Base-by-base conservation (phyloP, 2,797 vertebrate genomes). In the Onychomys leucogaster region DNA sequence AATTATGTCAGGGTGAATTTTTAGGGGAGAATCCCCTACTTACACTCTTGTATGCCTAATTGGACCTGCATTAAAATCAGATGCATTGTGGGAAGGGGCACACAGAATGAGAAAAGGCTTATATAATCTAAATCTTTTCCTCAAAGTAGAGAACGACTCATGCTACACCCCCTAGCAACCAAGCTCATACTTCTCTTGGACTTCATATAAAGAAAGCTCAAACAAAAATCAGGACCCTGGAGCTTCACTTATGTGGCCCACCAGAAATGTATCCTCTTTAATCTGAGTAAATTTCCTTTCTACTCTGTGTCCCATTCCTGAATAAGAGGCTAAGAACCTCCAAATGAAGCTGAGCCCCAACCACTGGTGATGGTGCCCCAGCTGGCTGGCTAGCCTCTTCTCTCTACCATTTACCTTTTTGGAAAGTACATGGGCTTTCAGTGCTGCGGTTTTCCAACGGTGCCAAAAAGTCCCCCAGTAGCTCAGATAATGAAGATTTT, bases 391-490 rank as follows among this genome's bases (percentile, higher is more conserved):
- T 46, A 41, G 55, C 9, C n/a, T 3, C 25, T 5, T 34, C 25
- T 69, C 19, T 21, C 49, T 0, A 23, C 29, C n/a, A 69, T 86
- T 98, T 97, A 99, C 99, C 99, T 99, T 98, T 99, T 76, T 98
- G 98, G 96, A 99, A 97, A 96, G 95, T 99, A 85, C 97, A 99
- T 2, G 99, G 98, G 65, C 98, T 99, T 89, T 99, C 98, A 0
- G 98, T 97, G 94, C 99, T 99, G 67, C 99, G 98, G 98, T 99
- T 99, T 98, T 99, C 99, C 98, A 99, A 98, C 78, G 99, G 98
- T 96, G 99, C 99, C 97, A 99, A 99, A 94, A 99, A 99, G 97
- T 99, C 99, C 77, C 99, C 99, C n/a, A 99, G 97, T 94, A 99
- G 98, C 94, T 99, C 99, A 3, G 98, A 99, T 41, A 99, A 98